Base-by-base conservation (phyloP, 2,113 vertebrate genomes). In the Chamaea fasciata region DNA sequence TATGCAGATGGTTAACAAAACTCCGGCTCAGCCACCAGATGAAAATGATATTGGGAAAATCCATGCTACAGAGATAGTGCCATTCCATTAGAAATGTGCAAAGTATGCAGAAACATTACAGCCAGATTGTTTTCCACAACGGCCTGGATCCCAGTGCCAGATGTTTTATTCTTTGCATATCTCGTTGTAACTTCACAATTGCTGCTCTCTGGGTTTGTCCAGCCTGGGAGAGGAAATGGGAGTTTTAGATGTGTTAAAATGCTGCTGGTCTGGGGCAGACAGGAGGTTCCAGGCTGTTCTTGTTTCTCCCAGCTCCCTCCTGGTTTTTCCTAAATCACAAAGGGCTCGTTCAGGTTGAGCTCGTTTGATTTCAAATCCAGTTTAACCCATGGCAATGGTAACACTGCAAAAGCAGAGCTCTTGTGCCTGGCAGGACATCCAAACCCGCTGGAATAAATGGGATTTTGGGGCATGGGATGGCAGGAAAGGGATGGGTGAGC, bases 1-100 rank as follows among this genome's bases (percentile, higher is more conserved):
- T 93, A 93, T 95, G 95, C 86, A 94, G 86, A 95, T 92, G 59
- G 91, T 95, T 96, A 96, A 84, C 80, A 94, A 94, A 92, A 95
- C 47, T 52, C 82, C 68, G 85, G 90, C 92, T 95, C 37, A 2
- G 77, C 15, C 63, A 31, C 31, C 83, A 94, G 95, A 91, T 95
- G 91, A 95, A 95, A 96, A 92, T 50, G 87, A 95, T 92, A 79
- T 18, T 75, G 94, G 87, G 83, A 62, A 89, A 96, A 92, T 92
- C 83, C 84, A 57, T 50, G 76, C 87, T 94, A 79, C 84, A 67
- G 92, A 95, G 95, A 96, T 94, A 95, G 94, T 86, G 86, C 94
- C 87, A 82, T 96, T 96, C 85, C 91, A 88, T 96, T 90, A 44
- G n/a, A 80, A 96, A 94, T 84, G 85, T 90, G 91, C 94, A 86